These are phyloP conservation scores for Hippocampus zosterae DNA, from an alignment of 2,113 vertebrate species.

Conservation along the genomic window DNA sequence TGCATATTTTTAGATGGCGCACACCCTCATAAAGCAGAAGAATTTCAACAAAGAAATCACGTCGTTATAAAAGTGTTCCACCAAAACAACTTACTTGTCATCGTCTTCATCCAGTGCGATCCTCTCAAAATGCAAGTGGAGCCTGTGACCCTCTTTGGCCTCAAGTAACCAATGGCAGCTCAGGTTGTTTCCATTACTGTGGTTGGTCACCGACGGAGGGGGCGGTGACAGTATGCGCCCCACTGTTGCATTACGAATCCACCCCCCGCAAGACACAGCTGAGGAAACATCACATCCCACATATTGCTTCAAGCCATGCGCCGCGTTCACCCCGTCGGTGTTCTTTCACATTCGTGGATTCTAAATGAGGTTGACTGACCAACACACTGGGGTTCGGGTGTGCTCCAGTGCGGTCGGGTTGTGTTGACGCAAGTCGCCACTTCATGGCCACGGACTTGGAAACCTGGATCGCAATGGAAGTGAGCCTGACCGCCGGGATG, in stretches of 20 bases:
- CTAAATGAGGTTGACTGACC: slow-evolving; percentile 49
- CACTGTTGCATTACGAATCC: slow-evolving; percentile 83
- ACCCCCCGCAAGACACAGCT: slow-evolving; percentile 84
- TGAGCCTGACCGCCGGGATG: slow-evolving; percentile 85
- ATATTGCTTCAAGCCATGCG: neutral
- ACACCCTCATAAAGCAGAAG: neutral
- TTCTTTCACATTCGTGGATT: neutral
- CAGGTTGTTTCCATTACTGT: slow-evolving; percentile 82
- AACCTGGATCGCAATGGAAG: slow-evolving; percentile 86
- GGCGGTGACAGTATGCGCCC: slow-evolving; percentile 83
- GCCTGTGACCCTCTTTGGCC: slow-evolving; percentile 82
- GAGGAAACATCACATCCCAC: slow-evolving; percentile 5
- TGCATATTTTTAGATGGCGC: neutral
- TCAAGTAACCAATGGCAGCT: slow-evolving; percentile 92
- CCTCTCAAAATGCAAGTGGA: slow-evolving; percentile 89
- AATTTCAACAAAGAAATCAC: neutral
- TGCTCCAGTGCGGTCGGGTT: slow-evolving; percentile 84
- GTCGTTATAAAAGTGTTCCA: no score
- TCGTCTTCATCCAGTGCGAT: slow-evolving; percentile 87
- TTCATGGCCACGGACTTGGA: slow-evolving; percentile 82
- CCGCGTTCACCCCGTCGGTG: neutral
- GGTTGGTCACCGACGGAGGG: slow-evolving; percentile 73
- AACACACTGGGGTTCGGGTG: slow-evolving; percentile 72
- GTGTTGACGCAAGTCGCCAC: slow-evolving; percentile 82
- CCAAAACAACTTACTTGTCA: slow-evolving; percentile 72